phyloP scores from a whole-genome alignment of 2,797 vertebrate species.

The Dallia pectoralis region DNA sequence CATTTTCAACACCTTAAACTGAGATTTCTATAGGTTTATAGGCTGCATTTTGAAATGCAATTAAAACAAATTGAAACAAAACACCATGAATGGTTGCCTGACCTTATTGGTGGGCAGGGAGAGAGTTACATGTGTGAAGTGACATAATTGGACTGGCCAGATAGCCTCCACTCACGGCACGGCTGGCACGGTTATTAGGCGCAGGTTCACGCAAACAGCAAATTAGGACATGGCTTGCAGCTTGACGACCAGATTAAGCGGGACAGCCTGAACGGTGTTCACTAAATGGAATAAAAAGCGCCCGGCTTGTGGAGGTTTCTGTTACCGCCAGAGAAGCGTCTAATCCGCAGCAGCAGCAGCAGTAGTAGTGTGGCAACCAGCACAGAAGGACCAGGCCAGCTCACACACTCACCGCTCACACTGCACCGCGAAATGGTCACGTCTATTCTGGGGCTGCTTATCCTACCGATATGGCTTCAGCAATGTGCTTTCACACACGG shows the following conservation, averaged over 20 bases:
- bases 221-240: conserved; percentile 59
- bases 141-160: conserved; percentile 37
- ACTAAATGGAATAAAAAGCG: conserved; percentile 58
- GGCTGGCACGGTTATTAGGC: conserved; percentile 44
- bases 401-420: conserved; percentile 27
- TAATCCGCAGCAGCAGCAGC: conserved; percentile 19
- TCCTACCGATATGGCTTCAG: conserved; percentile 52
- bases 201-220: conserved; percentile 48
- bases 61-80: neutral
- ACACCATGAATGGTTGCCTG: neutral
- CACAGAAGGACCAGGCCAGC: conserved; percentile 39
- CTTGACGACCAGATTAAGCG: conserved; percentile 28
- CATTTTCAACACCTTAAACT: neutral
- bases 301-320: conserved; percentile 33
- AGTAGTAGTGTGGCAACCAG: conserved; percentile 25
- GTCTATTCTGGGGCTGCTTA: conserved; percentile 48
- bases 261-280: conserved; percentile 38
- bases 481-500: conserved; percentile 40
- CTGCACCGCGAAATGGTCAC: conserved; percentile 52
- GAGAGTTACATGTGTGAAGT: conserved; percentile 63
- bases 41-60: neutral
- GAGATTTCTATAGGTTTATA: neutral
- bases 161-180: conserved; percentile 43
- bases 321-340: conserved; percentile 38
- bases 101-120: conserved; percentile 19